Evolutionary conservation across 2,113 vertebrate species (phyloP).

Genomic region (Epinephelus cyanopodus): DNA sequence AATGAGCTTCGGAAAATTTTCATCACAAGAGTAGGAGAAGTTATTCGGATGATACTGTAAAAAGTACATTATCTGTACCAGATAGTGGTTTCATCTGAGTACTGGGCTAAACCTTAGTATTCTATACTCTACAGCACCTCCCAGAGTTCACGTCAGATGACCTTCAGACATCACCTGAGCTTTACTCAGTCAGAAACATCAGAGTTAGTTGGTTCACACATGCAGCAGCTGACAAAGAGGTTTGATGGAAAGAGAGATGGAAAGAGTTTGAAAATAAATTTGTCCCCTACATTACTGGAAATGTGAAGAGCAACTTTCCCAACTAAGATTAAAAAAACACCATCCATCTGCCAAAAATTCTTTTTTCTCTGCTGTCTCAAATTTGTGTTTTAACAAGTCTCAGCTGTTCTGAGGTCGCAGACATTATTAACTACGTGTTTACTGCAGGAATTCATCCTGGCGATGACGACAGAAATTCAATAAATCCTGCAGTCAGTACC

Average conservation of each 20-base stretch:
- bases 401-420: conserved; percentile 25
- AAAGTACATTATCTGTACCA: no score
- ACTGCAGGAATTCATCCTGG: conserved; percentile 8
- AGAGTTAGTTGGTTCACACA: not conserved
- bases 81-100: no score
- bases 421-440: conserved; percentile 19
- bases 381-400: not conserved
- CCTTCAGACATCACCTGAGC: no score
- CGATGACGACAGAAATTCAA: not conserved
- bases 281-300: not conserved
- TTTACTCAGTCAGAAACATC: not conserved
- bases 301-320: not conserved
- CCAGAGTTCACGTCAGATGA: no score
- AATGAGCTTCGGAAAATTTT: no score
- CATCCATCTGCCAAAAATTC: not conserved
- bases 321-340: not conserved
- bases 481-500: not conserved
- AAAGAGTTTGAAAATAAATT: not conserved
- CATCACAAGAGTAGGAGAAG: no score
- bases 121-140: no score
- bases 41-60: no score
- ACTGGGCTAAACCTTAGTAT: no score
- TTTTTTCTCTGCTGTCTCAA: not conserved
- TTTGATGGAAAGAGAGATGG: no score
- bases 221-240: no score